phyloP scores from a whole-genome alignment of 2,113 vertebrate species.

The Phylloscopus whistleri region DNA sequence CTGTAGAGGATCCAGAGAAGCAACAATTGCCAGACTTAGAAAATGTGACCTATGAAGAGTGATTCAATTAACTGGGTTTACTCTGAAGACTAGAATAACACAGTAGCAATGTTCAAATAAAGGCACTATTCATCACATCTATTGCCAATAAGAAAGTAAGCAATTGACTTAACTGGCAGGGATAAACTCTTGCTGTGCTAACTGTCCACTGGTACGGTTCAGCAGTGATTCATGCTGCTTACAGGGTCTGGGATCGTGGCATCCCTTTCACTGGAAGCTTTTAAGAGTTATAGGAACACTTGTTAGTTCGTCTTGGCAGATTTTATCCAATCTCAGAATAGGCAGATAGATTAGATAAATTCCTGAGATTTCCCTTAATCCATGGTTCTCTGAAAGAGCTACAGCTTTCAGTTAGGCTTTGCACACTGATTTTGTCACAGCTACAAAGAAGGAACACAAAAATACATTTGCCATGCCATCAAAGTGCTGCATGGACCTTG shows the following conservation, averaged over 20 bases:
- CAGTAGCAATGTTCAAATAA: neutral
- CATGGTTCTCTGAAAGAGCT: neutral
- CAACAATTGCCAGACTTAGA: neutral
- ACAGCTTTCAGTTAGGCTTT: neutral
- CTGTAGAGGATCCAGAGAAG: neutral
- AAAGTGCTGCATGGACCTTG: neutral
- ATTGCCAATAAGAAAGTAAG: neutral
- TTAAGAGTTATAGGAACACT: neutral
- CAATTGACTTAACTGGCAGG: neutral
- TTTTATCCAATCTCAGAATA: neutral
- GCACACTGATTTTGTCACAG: neutral
- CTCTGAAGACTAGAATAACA: neutral
- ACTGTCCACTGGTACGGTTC: neutral
- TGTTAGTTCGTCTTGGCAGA: neutral
- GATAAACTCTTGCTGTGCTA: neutral
- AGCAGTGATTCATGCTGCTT: neutral
- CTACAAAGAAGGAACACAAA: neutral
- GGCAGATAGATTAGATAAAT: neutral
- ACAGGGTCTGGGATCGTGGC: neutral
- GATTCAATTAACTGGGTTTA: neutral
- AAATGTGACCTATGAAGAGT: neutral
- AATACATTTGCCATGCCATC: accelerated
- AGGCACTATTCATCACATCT: neutral
- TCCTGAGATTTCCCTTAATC: neutral
- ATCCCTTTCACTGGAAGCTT: neutral